Evolutionary conservation across 1,140 invertebrate species (phyloP).

Genomic region (Tetranychus urticae): DNA sequence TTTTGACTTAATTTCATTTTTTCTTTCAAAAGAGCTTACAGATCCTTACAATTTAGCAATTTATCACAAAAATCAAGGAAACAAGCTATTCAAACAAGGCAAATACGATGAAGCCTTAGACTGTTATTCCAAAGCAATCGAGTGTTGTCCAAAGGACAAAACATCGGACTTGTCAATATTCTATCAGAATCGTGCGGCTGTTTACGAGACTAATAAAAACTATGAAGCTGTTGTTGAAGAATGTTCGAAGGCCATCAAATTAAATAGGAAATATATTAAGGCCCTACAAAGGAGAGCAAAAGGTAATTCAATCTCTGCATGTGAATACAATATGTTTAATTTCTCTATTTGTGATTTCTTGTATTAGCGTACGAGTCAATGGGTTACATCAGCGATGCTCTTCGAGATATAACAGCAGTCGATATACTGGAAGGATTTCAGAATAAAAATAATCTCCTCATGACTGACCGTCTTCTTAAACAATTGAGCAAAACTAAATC

Average conservation of each 20-base stretch:
- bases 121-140: constrained; percentile 67
- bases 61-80: constrained; percentile 59
- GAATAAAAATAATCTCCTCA: constrained; percentile 44
- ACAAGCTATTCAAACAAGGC: constrained; percentile 55
- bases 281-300: constrained; percentile 57
- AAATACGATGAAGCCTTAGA: constrained; percentile 68
- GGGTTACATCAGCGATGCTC: constrained; percentile 3
- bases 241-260: constrained; percentile 55
- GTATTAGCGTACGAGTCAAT: background rate
- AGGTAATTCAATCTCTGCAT: constrained; percentile 17
- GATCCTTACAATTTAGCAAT: constrained; percentile 26
- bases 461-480: constrained; percentile 65
- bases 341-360: background rate
- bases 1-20: no score
- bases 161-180: constrained; percentile 54
- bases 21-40: background rate
- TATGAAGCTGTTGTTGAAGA: constrained; percentile 59
- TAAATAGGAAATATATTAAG: constrained; percentile 69
- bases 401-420: constrained; percentile 55
- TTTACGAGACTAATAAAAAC: constrained; percentile 63
- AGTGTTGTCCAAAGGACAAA: constrained; percentile 47
- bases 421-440: constrained; percentile 70
- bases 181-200: constrained; percentile 85
- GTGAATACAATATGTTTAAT: background rate
- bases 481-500: constrained; percentile 29